Evolutionary conservation across 2,113 vertebrate species (phyloP).

Genomic region (Sakesphorus luctuosus): DNA sequence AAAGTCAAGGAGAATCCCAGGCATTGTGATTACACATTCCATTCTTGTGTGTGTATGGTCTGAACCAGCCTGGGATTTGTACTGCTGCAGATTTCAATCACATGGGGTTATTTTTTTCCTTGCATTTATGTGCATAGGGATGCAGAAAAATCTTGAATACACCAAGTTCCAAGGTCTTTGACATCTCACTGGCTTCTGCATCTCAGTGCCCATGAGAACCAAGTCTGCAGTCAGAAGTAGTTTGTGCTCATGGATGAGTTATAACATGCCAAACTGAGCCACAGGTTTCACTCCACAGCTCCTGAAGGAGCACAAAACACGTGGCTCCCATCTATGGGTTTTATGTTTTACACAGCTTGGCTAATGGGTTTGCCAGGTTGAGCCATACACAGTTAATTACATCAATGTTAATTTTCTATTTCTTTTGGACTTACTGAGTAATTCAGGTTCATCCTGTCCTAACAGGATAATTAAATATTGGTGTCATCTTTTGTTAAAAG

Average conservation of each 20-base stretch:
- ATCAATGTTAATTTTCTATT: not conserved
- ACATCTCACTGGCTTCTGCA: not conserved
- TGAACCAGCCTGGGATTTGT: slow-evolving; percentile 10
- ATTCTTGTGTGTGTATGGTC: not conserved
- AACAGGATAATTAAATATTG: not conserved
- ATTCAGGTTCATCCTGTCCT: not conserved
- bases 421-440: not conserved
- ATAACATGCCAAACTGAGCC: slow-evolving; percentile 3
- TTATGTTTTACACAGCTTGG: not conserved
- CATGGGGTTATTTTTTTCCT: not conserved
- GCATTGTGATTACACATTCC: slow-evolving; percentile 14
- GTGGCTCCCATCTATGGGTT: not conserved
- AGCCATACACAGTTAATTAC: not conserved
- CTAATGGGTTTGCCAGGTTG: slow-evolving; percentile 2
- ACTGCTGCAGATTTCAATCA: not conserved
- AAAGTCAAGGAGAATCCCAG: slow-evolving; percentile 6
- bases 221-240: not conserved
- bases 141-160: not conserved
- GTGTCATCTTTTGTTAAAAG: not conserved
- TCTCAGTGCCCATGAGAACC: not conserved
- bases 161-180: not conserved
- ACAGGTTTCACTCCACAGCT: slow-evolving; percentile 1
- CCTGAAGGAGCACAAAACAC: not conserved
- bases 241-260: slow-evolving; percentile 25
- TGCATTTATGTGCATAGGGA: not conserved